Evolutionary conservation across 2,888 invertebrate genomes (phyloP).

Genomic region (Ochropacha duplaris): DNA sequence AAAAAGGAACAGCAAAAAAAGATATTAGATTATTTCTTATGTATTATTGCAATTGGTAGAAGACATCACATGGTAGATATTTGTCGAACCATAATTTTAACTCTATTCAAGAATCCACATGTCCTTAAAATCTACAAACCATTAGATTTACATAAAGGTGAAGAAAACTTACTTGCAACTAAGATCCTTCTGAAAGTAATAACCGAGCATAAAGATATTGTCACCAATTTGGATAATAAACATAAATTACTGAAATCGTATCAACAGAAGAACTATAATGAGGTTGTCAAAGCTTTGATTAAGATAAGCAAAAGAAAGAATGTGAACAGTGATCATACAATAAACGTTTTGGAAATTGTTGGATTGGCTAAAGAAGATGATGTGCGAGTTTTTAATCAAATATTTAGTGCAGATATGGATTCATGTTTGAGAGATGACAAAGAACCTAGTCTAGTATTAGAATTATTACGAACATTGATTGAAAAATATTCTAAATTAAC

Average conservation of each 20-base stretch:
- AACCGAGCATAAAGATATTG: slow-evolving; percentile 47
- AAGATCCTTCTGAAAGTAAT: slow-evolving; percentile 61
- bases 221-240: slow-evolving; percentile 57
- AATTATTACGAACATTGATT: slow-evolving; percentile 72
- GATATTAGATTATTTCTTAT: slow-evolving; percentile 54
- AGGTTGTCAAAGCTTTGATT: slow-evolving; percentile 69
- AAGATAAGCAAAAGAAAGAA: slow-evolving; percentile 71
- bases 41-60: slow-evolving; percentile 54
- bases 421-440: slow-evolving; percentile 72
- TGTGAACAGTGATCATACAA: slow-evolving; percentile 56
- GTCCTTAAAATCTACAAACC: slow-evolving; percentile 66
- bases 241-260: slow-evolving; percentile 72
- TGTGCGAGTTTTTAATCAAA: slow-evolving; percentile 61
- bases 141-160: slow-evolving; percentile 53
- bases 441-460: slow-evolving; percentile 76
- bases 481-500: slow-evolving; percentile 68
- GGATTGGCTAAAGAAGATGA: slow-evolving; percentile 68
- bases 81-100: slow-evolving; percentile 55
- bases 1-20: slow-evolving; percentile 48
- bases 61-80: slow-evolving; percentile 55
- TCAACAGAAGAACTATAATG: slow-evolving; percentile 78
- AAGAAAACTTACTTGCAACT: slow-evolving; percentile 53
- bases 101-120: slow-evolving; percentile 66
- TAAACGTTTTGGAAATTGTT: slow-evolving; percentile 68
- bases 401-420: slow-evolving; percentile 55